Conservation (phyloP, 2,797 vertebrate genomes). For the Sebastes nivosus region DNA sequence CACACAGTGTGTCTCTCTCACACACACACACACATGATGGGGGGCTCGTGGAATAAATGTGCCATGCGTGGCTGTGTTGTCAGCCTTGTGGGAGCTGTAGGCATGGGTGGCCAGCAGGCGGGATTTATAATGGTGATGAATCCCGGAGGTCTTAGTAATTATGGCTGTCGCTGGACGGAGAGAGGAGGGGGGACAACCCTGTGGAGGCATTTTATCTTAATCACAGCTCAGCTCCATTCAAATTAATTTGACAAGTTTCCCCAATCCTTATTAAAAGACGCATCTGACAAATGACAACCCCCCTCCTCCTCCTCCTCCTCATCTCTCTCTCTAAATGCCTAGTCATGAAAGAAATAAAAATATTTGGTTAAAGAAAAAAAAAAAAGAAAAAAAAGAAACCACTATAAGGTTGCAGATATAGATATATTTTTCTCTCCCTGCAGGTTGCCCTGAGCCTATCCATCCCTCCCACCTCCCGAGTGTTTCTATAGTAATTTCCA, state of each 20-base stretch:
- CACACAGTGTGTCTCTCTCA: slow-evolving; percentile 17
- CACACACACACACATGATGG: not conserved
- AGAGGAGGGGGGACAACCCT: slow-evolving; percentile 37
- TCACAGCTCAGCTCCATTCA: slow-evolving; percentile 81
- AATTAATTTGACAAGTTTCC: slow-evolving; percentile 85
- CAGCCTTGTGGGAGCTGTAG: slow-evolving; percentile 63
- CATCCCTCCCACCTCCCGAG: slow-evolving; percentile 82
- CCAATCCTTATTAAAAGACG: slow-evolving; percentile 79
- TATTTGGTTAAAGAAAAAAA: not conserved
- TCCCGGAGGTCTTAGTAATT: slow-evolving; percentile 82
- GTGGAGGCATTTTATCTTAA: slow-evolving; percentile 83
- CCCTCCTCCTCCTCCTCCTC: not conserved
- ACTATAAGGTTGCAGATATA: slow-evolving; percentile 60
- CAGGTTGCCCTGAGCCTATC: slow-evolving; percentile 75
- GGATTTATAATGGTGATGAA: slow-evolving; percentile 82
- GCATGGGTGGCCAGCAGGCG: slow-evolving; percentile 77
- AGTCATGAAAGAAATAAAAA: slow-evolving; percentile 61
- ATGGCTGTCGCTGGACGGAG: slow-evolving; percentile 76
- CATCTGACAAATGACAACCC: slow-evolving; percentile 61
- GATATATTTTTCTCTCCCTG: slow-evolving; percentile 63
- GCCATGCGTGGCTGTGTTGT: slow-evolving; percentile 51
- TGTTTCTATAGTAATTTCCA: slow-evolving; percentile 92
- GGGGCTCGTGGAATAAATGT: slow-evolving; percentile 56
- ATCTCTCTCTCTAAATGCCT: slow-evolving; percentile 49
- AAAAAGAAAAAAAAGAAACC: not conserved